Evolutionary conservation across 2,113 vertebrate species (phyloP).

Genomic region (Pristiophorus japonicus): DNA sequence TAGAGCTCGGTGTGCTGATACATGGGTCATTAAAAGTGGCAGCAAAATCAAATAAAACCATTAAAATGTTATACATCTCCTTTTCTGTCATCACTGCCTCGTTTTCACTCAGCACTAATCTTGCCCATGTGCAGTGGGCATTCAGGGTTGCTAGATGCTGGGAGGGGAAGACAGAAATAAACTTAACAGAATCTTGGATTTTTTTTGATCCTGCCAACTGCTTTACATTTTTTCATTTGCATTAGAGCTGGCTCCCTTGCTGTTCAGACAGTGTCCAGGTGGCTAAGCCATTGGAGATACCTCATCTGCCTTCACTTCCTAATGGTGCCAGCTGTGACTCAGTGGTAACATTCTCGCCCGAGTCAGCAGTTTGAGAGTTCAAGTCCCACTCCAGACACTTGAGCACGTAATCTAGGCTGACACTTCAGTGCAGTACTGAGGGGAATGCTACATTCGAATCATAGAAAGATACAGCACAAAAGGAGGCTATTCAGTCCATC

Average conservation of each 20-base stretch:
- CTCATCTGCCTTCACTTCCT: background rate
- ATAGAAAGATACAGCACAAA: too few relatives aligned
- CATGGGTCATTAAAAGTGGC: background rate
- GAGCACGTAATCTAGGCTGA: too few relatives aligned
- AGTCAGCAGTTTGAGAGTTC: too few relatives aligned
- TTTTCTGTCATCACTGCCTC: too few relatives aligned
- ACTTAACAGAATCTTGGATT: background rate
- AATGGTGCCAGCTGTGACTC: background rate
- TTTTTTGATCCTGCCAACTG: background rate
- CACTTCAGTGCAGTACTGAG: too few relatives aligned
- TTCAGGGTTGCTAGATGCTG: background rate
- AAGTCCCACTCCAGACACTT: too few relatives aligned
- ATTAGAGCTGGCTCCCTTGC: background rate
- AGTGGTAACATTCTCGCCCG: too few relatives aligned
- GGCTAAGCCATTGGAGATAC: background rate
- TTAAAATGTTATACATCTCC: background rate
- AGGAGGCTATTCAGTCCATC: too few relatives aligned
- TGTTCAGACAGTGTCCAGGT: background rate
- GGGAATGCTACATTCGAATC: too few relatives aligned
- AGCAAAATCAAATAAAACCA: background rate
- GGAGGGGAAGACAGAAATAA: background rate
- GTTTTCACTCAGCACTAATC: background rate
- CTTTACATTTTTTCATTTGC: background rate
- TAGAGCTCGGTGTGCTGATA: background rate
- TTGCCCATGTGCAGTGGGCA: background rate